Evolutionary conservation across 37 sponge, comb jelly and placozoan genomes (phyloP).

Genomic region (Bolinopsis microptera): DNA sequence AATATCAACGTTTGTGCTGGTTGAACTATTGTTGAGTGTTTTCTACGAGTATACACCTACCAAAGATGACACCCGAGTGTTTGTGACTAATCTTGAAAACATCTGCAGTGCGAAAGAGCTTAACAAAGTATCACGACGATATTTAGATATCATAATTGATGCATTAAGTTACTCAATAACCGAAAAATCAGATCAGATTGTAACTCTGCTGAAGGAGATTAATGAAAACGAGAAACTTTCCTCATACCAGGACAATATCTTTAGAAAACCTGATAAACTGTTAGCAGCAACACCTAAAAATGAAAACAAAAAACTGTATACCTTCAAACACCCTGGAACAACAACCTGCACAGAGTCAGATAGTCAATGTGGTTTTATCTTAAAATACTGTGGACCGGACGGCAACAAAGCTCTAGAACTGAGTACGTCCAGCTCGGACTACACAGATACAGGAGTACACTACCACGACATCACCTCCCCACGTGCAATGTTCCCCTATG

Average conservation of each 20-base stretch:
- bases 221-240: not conserved
- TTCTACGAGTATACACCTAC: not conserved
- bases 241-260: not conserved
- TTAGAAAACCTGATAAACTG: not conserved
- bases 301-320: not conserved
- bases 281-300: not conserved
- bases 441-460: not conserved
- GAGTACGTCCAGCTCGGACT: not conserved
- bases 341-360: not conserved
- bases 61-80: not conserved
- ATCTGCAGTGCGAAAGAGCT: not conserved
- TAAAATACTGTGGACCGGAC: not conserved
- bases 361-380: not conserved
- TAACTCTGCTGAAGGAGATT: not conserved
- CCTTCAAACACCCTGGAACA: not conserved
- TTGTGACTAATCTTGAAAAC: not conserved
- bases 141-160: not conserved
- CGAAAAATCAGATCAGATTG: not conserved
- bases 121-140: not conserved
- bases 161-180: not conserved
- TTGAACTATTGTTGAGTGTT: not conserved
- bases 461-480: not conserved
- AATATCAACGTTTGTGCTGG: not conserved
- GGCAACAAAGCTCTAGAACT: not conserved
- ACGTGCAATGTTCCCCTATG: not conserved